phyloP scores from a whole-genome alignment of 1,140 invertebrate genomes.

The Leptinotarsa texana region DNA sequence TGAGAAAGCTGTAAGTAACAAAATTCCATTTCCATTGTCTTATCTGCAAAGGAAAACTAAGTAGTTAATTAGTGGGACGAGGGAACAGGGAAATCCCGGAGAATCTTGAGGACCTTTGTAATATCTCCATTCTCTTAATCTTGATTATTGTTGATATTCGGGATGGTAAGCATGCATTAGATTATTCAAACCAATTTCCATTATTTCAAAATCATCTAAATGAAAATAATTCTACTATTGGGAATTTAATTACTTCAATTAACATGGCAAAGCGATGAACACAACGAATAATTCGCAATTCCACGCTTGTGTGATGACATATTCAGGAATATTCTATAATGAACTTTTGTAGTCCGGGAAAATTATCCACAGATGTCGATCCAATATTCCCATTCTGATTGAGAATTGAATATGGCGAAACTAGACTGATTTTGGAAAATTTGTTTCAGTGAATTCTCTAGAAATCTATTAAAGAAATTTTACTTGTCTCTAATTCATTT shows the following conservation, averaged over 20 bases:
- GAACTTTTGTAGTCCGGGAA: no score
- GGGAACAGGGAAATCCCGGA: conserved; percentile 25
- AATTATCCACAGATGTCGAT: no score
- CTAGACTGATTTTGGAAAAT: no score
- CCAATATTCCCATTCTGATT: no score
- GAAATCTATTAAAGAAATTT: no score
- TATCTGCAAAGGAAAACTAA: conserved; percentile 35
- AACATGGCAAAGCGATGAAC: background rate
- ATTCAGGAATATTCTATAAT: no score
- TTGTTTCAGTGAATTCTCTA: no score
- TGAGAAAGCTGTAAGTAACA: conserved; percentile 36
- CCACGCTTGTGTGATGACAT: no score
- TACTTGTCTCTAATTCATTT: no score
- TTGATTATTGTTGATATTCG: conserved; percentile 24
- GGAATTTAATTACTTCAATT: conserved; percentile 5
- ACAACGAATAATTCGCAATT: no score
- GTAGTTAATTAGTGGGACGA: conserved; percentile 38
- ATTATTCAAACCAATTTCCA: conserved; percentile 7
- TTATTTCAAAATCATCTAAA: conserved; percentile 17
- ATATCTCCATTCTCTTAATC: conserved; percentile 4
- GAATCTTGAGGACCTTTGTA: conserved; percentile 15
- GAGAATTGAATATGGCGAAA: no score
- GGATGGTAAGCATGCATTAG: conserved; percentile 7
- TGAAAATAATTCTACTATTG: conserved; percentile 11
- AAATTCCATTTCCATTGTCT: conserved; percentile 40